Base-by-base conservation (phyloP, 1,140 invertebrate species). In the Holotrichia oblita region DNA sequence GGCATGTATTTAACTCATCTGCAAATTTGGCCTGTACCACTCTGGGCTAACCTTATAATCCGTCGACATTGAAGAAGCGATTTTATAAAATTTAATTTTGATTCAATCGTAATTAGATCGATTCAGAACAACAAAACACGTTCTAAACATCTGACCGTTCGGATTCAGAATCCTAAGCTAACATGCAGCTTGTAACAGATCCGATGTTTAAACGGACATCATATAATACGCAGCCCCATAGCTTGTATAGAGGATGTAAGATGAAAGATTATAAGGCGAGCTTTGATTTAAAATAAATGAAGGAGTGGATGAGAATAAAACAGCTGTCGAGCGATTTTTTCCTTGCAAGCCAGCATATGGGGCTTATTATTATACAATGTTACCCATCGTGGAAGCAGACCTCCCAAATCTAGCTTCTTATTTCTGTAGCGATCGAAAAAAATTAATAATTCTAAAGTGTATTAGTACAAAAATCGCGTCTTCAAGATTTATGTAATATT, bases 381-480 rank as follows among this genome's bases (percentile, higher is more conserved):
- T 10, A 27, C 20, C 59, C 61, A 69, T 69, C 61, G 61, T 10
- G 61, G 61, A 69, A 69, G 61, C 61, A 69, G 61, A 69, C 22
- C 61, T 69, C 61, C 61, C 61, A 69, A 69, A 69, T 69, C 61
- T 69, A 69, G 61, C 61, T 27, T 69, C 61, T 24, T 27, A 22
- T 12, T 69, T 69, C 61, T 27, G 61, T 22, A 14, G 61, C 27
- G 20, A 69, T 34, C 20, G 22, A 24, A 34, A 8, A 2, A 27
- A 69, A 2, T 6, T 7, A 22, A 69, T 14, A 27, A 34, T 34
- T 27, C 4, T 12, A 10, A 27, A 12, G 20, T 27, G 8, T 9
- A 64, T 34, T 3, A 48, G 7, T 17, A 22, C 20, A n/a, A 69
- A 69, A 69, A 69, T 69, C 61, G 61, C 61, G 61, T 69, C 61